Evolutionary conservation across 2,797 vertebrate genomes (phyloP), one percentile per base, ranked within the genome.

Genomic region (Hydrocynus forskahlii): DNA sequence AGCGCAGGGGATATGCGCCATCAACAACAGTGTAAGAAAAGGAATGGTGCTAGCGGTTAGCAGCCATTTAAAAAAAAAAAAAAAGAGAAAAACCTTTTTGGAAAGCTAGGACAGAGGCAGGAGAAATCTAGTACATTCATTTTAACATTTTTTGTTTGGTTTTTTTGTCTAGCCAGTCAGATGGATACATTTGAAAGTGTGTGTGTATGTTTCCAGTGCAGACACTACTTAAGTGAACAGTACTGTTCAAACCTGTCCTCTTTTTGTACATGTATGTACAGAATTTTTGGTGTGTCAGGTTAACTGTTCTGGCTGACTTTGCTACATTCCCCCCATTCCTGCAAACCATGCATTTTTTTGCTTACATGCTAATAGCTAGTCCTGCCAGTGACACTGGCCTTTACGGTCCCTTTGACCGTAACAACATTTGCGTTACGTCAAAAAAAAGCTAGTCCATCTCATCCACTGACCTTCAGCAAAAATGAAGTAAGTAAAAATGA

Each of bases 11-110:
- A 50, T 86, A 23, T 75, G 81, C 85, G 78, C 86, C 85, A 86
- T 86, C 84, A 88, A 90, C 88, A 90, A 81, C 87, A 90, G 88
- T 82, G 86, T 78, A 89, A 88, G 88, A 92, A 92, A 90, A 88
- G 7, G 67, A 43, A 59, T 3, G 57, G 76, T 82, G 40, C 29
- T 80, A 72, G 19, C 38, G 63, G 67, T 78, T 64, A 69, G 75
- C 75, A 76, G 81, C 54, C 71, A 25, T 72, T 54, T 14, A 50
- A 8, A 80, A n/a, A n/a, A n/a, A n/a, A n/a, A n/a, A n/a, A n/a
- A n/a, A n/a, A n/a, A n/a, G n/a, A n/a, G n/a, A n/a, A n/a, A 35
- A 55, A 10, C 14, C 23, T 9, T n/a, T 81, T 40, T 75, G 48
- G 74, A 9, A 14, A 25, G 14, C 21, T 70, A 29, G 23, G 19